Conservation (phyloP, 2,113 vertebrate species). For the Odontesthes bonariensis region DNA sequence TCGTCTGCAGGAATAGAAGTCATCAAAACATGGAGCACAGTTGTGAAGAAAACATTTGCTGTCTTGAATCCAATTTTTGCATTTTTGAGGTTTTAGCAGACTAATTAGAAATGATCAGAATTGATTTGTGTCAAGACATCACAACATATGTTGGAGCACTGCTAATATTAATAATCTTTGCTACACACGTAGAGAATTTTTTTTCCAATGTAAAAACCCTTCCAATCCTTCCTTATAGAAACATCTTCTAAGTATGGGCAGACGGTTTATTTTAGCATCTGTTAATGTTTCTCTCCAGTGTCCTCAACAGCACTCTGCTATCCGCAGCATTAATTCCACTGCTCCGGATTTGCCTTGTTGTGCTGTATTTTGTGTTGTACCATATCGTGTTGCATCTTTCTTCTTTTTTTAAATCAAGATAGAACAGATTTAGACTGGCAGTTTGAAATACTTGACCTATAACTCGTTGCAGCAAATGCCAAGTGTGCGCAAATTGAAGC, state of each 20-base stretch:
- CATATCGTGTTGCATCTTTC: no score
- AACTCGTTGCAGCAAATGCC: no score
- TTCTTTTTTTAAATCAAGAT: no score
- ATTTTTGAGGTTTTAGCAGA: constrained; percentile 5
- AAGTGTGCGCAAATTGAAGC: no score
- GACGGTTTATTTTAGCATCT: background rate
- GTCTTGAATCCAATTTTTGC: background rate
- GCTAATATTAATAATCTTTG: background rate
- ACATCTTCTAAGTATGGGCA: background rate
- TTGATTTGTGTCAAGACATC: no score
- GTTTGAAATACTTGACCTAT: no score
- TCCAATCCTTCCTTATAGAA: background rate
- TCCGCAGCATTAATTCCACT: background rate
- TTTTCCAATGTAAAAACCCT: background rate
- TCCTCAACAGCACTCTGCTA: background rate
- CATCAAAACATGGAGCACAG: constrained; percentile 11
- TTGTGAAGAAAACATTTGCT: background rate
- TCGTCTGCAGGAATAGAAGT: constrained; percentile 26
- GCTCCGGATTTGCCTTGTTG: background rate
- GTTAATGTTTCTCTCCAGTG: no score
- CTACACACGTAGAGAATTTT: background rate
- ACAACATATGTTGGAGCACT: background rate
- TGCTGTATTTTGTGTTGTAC: background rate
- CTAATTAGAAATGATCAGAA: background rate
- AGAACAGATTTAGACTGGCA: no score